Conservation (phyloP, 1,140 invertebrate genomes). For the Phocides pigmalion region DNA sequence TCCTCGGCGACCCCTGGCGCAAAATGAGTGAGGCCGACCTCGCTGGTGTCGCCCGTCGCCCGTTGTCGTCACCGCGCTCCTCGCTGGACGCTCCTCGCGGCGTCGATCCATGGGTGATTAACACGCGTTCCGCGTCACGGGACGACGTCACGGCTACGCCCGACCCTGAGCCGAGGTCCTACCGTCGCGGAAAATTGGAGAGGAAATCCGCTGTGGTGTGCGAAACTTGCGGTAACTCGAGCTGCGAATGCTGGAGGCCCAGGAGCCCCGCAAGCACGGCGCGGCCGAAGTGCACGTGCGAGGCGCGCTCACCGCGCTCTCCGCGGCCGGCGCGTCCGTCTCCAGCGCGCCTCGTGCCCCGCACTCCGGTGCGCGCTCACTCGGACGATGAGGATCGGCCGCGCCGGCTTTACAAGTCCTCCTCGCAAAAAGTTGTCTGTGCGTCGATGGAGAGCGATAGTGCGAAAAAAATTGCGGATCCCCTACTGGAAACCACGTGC, state of each 20-base stretch:
- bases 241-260: conserved; percentile 45
- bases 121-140: conserved; percentile 37
- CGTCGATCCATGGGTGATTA: conserved; percentile 64
- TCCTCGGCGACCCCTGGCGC: conserved; percentile 49
- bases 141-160: conserved; percentile 31
- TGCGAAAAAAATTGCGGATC: conserved; percentile 48
- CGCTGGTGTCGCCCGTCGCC: conserved; percentile 32
- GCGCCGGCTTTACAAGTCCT: conserved; percentile 59
- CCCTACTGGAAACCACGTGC: conserved; percentile 71
- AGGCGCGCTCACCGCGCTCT: conserved; percentile 30
- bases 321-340: conserved; percentile 49
- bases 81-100: conserved; percentile 33
- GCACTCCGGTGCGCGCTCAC: conserved; percentile 50
- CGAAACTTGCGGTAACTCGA: conserved; percentile 51
- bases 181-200: conserved; percentile 53
- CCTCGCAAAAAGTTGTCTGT: conserved; percentile 54
- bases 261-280: conserved; percentile 27
- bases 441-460: conserved; percentile 43
- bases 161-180: conserved; percentile 7
- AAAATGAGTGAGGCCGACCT: conserved; percentile 55
- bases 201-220: conserved; percentile 54
- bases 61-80: conserved; percentile 22
- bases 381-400: conserved; percentile 61
- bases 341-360: conserved; percentile 47
- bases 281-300: conserved; percentile 53